These are phyloP conservation scores for Seriola aureovittata DNA, from an alignment of 2,113 vertebrate genomes.

Conservation along the genomic window DNA sequence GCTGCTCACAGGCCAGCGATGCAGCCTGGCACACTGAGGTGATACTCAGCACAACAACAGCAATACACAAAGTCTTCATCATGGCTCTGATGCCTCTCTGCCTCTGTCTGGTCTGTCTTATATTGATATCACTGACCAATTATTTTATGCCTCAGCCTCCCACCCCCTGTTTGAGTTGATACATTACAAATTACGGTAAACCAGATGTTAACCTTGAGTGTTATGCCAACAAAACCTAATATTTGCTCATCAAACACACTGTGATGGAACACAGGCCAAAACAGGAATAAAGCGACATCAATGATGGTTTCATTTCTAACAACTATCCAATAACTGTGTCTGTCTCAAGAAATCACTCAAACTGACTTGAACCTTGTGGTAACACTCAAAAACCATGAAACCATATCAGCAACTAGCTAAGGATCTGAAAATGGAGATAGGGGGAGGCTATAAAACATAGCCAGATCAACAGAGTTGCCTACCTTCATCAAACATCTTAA, in stretches of 20 bases:
- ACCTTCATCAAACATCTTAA: not conserved
- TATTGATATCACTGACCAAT: slow-evolving; percentile 38
- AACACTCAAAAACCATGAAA: no score
- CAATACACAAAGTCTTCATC: slow-evolving; percentile 57
- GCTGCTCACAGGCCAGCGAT: slow-evolving; percentile 42
- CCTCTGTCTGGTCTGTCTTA: slow-evolving; percentile 8
- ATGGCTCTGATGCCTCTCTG: not conserved
- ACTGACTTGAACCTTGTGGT: no score
- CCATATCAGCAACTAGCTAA: no score
- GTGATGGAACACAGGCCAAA: not conserved
- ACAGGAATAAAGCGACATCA: not conserved
- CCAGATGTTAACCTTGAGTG: not conserved
- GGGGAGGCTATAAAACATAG: no score
- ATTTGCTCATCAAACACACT: slow-evolving; percentile 35
- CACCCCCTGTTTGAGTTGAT: not conserved
- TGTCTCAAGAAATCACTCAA: no score
- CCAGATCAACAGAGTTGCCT: not conserved
- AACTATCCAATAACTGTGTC: no score
- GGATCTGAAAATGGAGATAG: no score
- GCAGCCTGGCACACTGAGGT: slow-evolving; percentile 42
- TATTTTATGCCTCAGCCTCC: not conserved
- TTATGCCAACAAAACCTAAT: not conserved
- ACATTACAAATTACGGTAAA: not conserved
- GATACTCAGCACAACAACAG: slow-evolving; percentile 46
- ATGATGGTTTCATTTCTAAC: no score